Evolutionary conservation across 2,888 invertebrate genomes (phyloP).

Genomic region (Pristionchus arcanus): DNA sequence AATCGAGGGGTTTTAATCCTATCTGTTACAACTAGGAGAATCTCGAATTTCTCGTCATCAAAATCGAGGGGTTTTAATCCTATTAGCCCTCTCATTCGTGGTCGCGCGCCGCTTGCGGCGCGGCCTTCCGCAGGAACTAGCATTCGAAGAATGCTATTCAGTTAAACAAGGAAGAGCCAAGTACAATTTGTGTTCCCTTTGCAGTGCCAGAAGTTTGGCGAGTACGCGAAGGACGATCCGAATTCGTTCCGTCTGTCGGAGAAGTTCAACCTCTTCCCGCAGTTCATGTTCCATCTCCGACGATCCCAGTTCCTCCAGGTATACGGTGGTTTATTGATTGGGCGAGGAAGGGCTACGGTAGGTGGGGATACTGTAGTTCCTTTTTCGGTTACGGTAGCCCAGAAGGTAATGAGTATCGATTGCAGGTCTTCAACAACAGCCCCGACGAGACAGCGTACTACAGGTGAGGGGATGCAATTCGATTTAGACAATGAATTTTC

Average conservation of each 20-base stretch:
- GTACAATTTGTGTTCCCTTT: slow-evolving; percentile 76
- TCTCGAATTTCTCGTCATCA: too few species aligned
- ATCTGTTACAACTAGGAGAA: too few species aligned
- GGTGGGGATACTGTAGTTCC: neutral
- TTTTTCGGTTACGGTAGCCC: neutral
- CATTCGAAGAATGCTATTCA: too few species aligned
- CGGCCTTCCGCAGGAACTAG: too few species aligned
- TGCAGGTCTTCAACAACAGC: slow-evolving; percentile 95
- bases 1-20: too few species aligned
- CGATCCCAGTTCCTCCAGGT: slow-evolving; percentile 96
- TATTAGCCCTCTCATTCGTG: too few species aligned
- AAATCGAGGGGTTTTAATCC: too few species aligned
- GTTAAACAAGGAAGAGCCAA: too few species aligned
- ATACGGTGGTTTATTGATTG: slow-evolving; percentile 84
- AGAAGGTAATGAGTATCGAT: neutral
- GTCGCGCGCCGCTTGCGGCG: too few species aligned
- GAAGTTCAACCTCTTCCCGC: slow-evolving; percentile 98
- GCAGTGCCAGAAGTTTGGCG: slow-evolving; percentile 99
- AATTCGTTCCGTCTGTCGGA: slow-evolving; percentile 95
- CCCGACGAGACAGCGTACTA: slow-evolving; percentile 99
- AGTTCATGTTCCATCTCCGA: slow-evolving; percentile 99
- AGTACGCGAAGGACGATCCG: slow-evolving; percentile 97
- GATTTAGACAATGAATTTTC: neutral
- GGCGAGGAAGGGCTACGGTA: neutral
- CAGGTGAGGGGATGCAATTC: slow-evolving; percentile 83